phyloP scores from a whole-genome alignment of 2,797 vertebrate genomes.

The Lepus oiostolus region DNA sequence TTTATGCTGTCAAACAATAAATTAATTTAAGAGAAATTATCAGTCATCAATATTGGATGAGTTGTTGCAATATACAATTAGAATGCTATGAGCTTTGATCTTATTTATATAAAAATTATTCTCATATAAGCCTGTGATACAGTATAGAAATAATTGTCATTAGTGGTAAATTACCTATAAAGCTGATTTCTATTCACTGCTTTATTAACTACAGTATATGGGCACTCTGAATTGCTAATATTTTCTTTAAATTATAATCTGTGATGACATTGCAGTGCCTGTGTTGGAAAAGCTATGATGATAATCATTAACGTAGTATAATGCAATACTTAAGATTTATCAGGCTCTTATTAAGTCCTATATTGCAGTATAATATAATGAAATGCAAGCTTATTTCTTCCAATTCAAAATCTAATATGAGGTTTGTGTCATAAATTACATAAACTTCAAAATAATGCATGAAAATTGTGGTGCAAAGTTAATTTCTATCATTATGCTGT shows the following conservation, averaged over 20 bases:
- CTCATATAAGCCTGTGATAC: conserved; percentile 75
- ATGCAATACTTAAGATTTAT: conserved; percentile 80
- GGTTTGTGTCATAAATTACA: conserved; percentile 60
- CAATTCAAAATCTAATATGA: conserved; percentile 69
- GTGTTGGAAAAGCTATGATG: conserved; percentile 77
- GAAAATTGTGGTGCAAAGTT: conserved; percentile 67
- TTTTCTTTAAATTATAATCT: conserved; percentile 85
- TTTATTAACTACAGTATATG: conserved; percentile 82
- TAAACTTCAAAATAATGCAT: conserved; percentile 68
- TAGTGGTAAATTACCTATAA: conserved; percentile 82
- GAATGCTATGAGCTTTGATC: conserved; percentile 71
- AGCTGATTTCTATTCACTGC: conserved; percentile 78
- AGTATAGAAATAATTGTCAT: conserved; percentile 82
- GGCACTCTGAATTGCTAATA: conserved; percentile 78
- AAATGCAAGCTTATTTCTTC: conserved; percentile 59
- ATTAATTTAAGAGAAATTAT: conserved; percentile 75
- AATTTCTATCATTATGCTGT: conserved; percentile 73
- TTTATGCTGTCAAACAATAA: conserved; percentile 58
- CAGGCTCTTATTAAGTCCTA: conserved; percentile 78
- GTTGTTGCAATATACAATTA: conserved; percentile 60
- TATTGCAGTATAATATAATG: conserved; percentile 71
- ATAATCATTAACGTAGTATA: conserved; percentile 78
- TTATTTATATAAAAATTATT: conserved; percentile 84
- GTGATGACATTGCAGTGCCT: conserved; percentile 79
- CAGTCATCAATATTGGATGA: conserved; percentile 58